A percentile compares a stretch with the other conserved stretches of the same genome.
These are phyloP conservation scores for Willowsia nigromaculata DNA, from an alignment of 2,888 invertebrate genomes.

Conservation along the genomic window DNA sequence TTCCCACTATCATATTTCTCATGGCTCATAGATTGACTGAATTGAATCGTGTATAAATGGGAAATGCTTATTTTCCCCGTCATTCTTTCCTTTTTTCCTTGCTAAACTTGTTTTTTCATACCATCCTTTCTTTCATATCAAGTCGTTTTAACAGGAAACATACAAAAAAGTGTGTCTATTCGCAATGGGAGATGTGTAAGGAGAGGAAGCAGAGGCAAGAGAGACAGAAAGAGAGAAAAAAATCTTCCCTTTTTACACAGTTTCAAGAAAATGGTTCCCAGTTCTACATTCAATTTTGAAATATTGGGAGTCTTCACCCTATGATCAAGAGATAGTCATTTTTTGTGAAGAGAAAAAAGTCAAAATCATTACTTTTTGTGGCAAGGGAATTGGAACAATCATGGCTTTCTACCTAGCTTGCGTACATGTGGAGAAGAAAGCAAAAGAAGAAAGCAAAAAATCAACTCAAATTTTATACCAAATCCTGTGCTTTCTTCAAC, in stretches of 20 bases:
- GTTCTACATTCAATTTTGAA: slow-evolving; percentile 76
- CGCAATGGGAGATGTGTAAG: background rate
- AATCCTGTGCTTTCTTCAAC: slow-evolving; percentile 53
- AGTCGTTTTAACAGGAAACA: background rate
- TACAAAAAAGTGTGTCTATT: background rate
- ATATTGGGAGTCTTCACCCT: slow-evolving; percentile 73
- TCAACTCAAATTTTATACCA: slow-evolving; percentile 47
- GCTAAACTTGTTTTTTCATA: background rate
- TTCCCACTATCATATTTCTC: slow-evolving; percentile 40
- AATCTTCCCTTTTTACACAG: slow-evolving; percentile 33
- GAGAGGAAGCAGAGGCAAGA: slow-evolving; percentile 13
- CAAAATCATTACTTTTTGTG: slow-evolving; percentile 74
- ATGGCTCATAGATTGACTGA: slow-evolving; percentile 54
- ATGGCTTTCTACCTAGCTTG: slow-evolving; percentile 22
- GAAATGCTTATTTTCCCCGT: slow-evolving; percentile 47
- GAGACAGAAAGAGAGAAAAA: background rate
- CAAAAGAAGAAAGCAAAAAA: slow-evolving; percentile 9
- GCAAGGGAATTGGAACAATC: slow-evolving; percentile 73
- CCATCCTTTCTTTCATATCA: background rate
- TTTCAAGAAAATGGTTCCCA: slow-evolving; percentile 70
- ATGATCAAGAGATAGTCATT: slow-evolving; percentile 74
- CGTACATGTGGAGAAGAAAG: background rate
- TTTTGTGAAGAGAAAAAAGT: slow-evolving; percentile 61
- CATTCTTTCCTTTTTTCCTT: slow-evolving; percentile 25
- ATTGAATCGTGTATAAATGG: slow-evolving; percentile 56